A percentile compares a stretch with the other conserved stretches of the same genome.
Conservation (phyloP, 2,888 invertebrate species). For the Timema podura region DNA sequence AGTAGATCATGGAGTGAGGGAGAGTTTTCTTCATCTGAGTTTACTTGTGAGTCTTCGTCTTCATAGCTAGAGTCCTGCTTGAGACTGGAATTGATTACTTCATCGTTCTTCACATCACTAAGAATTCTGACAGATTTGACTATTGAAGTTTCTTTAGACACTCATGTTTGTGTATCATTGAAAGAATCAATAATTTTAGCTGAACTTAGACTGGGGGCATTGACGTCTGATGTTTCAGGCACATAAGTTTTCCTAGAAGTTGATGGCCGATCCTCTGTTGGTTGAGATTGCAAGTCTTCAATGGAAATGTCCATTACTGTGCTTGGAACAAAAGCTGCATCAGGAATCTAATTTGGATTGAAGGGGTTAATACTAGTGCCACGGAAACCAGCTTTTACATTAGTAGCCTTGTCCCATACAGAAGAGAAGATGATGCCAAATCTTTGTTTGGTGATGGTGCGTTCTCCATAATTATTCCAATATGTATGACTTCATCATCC, state of each 20-base stretch:
- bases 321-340: conserved; percentile 36
- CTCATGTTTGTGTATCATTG: conserved; percentile 4
- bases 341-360: conserved; percentile 36
- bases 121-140: conserved; percentile 6
- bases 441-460: too few relatives aligned
- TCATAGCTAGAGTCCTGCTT: conserved; percentile 3
- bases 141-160: neutral
- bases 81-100: neutral
- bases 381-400: conserved; percentile 21
- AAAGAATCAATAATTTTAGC: neutral
- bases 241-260: neutral
- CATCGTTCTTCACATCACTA: conserved; percentile 5
- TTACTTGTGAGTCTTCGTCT: neutral
- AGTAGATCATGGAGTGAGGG: neutral
- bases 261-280: conserved; percentile 1
- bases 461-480: too few relatives aligned
- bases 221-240: neutral
- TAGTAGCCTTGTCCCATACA: conserved; percentile 24
- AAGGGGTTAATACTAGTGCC: conserved; percentile 37
- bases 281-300: conserved; percentile 4
- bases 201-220: neutral
- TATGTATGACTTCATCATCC: conserved; percentile 40
- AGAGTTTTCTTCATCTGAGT: neutral
- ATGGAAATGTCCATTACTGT: neutral
- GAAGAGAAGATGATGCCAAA: conserved; percentile 35